Evolutionary conservation across 2,113 vertebrate species (phyloP).

Genomic region (Chelonoidis abingdonii): DNA sequence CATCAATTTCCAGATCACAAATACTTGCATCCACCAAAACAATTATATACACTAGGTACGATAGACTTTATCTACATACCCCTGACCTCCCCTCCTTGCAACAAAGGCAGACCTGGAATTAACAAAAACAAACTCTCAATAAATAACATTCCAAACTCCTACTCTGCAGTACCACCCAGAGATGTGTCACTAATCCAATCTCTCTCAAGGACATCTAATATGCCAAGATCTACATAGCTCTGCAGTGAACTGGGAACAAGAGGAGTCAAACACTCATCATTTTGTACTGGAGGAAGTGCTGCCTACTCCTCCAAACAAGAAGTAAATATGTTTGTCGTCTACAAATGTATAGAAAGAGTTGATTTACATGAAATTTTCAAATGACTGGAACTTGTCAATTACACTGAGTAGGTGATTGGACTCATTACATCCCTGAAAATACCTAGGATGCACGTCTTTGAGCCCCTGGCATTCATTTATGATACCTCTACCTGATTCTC

Average conservation of each 20-base stretch:
- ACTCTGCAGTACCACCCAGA: not conserved
- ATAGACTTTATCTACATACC: not conserved
- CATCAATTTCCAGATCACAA: not conserved
- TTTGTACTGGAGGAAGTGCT: not conserved
- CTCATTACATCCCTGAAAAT: not conserved
- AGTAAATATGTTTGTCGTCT: not conserved
- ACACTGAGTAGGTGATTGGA: not conserved
- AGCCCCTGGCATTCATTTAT: not conserved
- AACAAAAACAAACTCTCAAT: not conserved
- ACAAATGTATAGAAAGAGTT: not conserved
- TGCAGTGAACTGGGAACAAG: too few species aligned
- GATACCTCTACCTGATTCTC: not conserved
- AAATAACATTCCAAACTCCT: not conserved
- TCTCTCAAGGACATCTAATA: not conserved
- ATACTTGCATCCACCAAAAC: not conserved
- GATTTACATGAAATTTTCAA: not conserved
- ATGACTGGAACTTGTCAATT: not conserved
- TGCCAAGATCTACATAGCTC: not conserved
- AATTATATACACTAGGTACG: not conserved
- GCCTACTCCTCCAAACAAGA: not conserved
- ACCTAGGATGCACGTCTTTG: not conserved
- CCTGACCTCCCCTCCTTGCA: not conserved
- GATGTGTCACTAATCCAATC: not conserved
- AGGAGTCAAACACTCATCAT: not conserved
- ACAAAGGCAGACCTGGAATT: not conserved